Evolutionary conservation across 2,797 vertebrate species (phyloP).

Genomic region (Danio jaintianensis): DNA sequence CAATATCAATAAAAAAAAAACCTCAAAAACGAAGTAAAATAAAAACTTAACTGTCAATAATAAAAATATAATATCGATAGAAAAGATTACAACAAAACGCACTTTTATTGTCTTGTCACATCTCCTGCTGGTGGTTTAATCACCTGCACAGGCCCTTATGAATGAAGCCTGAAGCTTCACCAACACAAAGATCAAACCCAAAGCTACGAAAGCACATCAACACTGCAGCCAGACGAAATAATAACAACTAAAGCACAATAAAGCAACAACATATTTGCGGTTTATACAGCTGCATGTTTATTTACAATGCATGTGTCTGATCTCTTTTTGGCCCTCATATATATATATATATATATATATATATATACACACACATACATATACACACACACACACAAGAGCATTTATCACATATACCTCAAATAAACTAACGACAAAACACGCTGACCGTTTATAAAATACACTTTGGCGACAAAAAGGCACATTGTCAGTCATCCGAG

Average conservation of each 20-base stretch:
- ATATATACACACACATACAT: too few relatives aligned
- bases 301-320: constrained; percentile 30
- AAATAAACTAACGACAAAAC: neutral
- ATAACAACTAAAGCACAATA: neutral
- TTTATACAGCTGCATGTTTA: neutral
- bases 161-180: constrained; percentile 23
- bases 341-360: neutral
- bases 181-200: neutral
- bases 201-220: constrained; percentile 6
- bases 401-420: neutral
- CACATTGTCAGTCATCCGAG: neutral
- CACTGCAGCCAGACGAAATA: neutral
- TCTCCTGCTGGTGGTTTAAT: constrained; percentile 25
- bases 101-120: neutral
- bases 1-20: neutral
- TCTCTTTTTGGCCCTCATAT: constrained; percentile 43
- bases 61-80: neutral
- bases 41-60: neutral
- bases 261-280: neutral
- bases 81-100: neutral
- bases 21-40: neutral
- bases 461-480: neutral
- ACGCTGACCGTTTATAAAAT: neutral
- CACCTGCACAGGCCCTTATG: constrained; percentile 33
- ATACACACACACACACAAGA: constrained; percentile 11